Base-by-base conservation (phyloP, 2,888 invertebrate genomes). In the Limenitis camilla region DNA sequence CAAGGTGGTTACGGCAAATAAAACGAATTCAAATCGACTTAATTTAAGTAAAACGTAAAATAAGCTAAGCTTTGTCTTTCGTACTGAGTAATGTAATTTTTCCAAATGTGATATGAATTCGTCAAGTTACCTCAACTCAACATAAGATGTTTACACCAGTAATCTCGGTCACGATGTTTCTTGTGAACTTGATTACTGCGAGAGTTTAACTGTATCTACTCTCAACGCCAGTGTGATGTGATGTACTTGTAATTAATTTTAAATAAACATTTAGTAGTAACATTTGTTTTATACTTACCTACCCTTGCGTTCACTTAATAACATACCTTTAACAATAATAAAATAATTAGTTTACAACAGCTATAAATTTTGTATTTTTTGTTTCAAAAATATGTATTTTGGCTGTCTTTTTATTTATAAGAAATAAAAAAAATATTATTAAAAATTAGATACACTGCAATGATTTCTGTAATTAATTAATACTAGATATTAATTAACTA, bases 131-230 rank as follows among this genome's bases (percentile, higher is more conserved):
- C 55, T 53, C 55, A 49, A 48, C 55, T 53, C 55, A 49, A 48
- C 33, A 40, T 43, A 50, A 46, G 36, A 54, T 53, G 36, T 52
- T 52, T 49, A 31, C 8, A 39, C 42, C 78, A 85, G 74, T 72
- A 60, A 85, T 84, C 69, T 62, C 62, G 70, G 55, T 80, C 85
- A 86, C 84, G 85, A 85, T 68, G 52, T 7, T 41, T 49, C 72
- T 84, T 85, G 85, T 86, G 85, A 81, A 67, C 76, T 69, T 57
- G 78, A 83, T 85, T 61, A 68, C 78, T 84, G 79, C 62, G 53
- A 54, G 52, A 44, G 55, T 49, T 44, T 33, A 49, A 58, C 59
- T 63, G 61, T 67, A 59, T 59, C 60, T 42, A 59, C 56, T 61
- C 41, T 61, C 53, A 56, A 58, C 54, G 58, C 64, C 59, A 65